Evolutionary conservation across 2,888 invertebrate genomes (phyloP).

Genomic region (Eristalis intricaria): DNA sequence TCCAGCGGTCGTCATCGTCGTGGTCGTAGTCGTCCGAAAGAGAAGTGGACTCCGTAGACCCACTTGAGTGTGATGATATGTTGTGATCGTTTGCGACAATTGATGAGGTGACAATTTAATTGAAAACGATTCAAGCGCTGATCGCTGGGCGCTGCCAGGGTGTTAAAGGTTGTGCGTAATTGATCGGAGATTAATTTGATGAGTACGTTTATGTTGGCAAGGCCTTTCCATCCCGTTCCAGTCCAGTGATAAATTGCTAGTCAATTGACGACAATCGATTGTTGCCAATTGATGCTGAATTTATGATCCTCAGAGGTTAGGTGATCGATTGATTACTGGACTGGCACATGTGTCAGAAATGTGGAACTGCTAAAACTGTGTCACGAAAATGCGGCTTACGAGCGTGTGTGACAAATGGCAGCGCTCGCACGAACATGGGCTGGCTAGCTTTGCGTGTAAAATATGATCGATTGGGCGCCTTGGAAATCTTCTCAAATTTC

Average conservation of each 20-base stretch:
- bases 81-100: constrained; percentile 65
- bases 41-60: not conserved
- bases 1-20: not conserved
- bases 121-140: constrained; percentile 43
- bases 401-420: not conserved
- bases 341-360: not conserved
- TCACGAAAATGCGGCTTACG: not conserved
- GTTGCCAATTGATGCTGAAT: constrained; percentile 47
- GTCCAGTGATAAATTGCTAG: constrained; percentile 36
- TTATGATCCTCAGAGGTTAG: constrained; percentile 17
- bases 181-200: constrained; percentile 54
- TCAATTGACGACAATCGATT: constrained; percentile 54
- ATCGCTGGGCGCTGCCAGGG: constrained; percentile 27
- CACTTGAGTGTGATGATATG: constrained; percentile 44
- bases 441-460: no score
- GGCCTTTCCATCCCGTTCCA: not conserved
- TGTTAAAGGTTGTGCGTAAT: constrained; percentile 64
- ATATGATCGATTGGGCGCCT: not conserved
- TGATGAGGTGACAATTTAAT: constrained; percentile 71
- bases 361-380: not conserved
- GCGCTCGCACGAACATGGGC: not conserved
- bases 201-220: not conserved
- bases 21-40: not conserved
- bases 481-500: not conserved
- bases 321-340: constrained; percentile 3